These are phyloP conservation scores for Vanessa atalanta DNA, from an alignment of 1,140 invertebrate species.

Conservation along the genomic window DNA sequence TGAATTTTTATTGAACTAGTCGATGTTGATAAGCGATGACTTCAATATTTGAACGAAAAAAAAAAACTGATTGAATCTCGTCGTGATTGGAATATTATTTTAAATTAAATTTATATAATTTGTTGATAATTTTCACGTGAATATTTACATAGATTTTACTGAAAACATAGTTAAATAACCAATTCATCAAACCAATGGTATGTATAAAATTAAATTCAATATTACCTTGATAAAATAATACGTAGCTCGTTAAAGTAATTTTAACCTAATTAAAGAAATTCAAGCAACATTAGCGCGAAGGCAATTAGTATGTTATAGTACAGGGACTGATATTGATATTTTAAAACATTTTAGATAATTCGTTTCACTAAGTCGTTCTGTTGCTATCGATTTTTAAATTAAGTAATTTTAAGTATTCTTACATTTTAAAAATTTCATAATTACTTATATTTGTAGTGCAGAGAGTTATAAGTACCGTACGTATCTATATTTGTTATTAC, in stretches of 20 bases:
- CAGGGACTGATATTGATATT: not conserved
- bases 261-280: conserved; percentile 35
- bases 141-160: not conserved
- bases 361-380: no score
- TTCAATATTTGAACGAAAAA: no score
- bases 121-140: not conserved
- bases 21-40: no score
- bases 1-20: conserved; percentile 8
- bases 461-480: no score
- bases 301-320: conserved; percentile 20
- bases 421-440: no score
- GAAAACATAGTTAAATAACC: not conserved
- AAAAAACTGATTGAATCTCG: no score
- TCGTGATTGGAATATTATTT: no score
- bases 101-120: no score
- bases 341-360: not conserved
- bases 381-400: no score
- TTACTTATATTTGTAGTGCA: no score
- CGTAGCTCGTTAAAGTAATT: conserved; percentile 18
- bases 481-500: no score
- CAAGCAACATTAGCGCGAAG: conserved; percentile 27
- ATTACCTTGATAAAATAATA: conserved; percentile 9
- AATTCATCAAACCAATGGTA: not conserved
- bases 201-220: conserved; percentile 18
- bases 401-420: no score